A percentile compares a stretch with the other conserved stretches of the same genome.
These are phyloP conservation scores for Carcharodon carcharias DNA, from an alignment of 2,797 vertebrate species.

Conservation along the genomic window DNA sequence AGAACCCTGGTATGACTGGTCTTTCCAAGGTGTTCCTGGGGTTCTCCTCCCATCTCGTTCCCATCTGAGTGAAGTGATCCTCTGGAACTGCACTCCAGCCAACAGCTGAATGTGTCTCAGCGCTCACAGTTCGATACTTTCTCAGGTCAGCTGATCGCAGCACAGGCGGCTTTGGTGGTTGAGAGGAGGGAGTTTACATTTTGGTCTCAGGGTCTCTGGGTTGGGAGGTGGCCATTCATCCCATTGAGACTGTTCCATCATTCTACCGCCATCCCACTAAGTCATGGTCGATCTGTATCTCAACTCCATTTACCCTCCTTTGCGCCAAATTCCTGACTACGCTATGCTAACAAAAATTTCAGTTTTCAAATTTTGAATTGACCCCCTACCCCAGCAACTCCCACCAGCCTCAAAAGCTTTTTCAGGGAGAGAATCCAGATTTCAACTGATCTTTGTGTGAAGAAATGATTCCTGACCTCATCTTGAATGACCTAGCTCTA, in stretches of 20 bases:
- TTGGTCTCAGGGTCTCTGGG: background rate
- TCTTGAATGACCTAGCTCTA: too few species aligned
- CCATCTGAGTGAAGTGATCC: background rate
- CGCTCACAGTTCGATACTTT: background rate
- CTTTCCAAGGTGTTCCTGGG: background rate
- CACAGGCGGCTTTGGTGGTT: background rate
- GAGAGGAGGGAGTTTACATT: background rate
- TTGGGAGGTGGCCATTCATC: background rate
- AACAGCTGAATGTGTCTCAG: background rate
- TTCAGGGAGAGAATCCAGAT: too few species aligned
- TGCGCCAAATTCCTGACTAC: too few species aligned
- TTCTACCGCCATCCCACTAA: background rate
- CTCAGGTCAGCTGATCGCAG: background rate
- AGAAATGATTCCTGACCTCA: too few species aligned
- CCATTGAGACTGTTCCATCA: background rate
- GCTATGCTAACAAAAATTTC: too few species aligned
- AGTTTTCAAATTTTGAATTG: too few species aligned
- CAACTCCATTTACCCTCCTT: background rate
- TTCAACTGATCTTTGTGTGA: too few species aligned
- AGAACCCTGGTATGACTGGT: background rate
- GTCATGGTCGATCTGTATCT: background rate
- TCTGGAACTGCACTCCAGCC: background rate
- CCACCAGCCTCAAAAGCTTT: too few species aligned
- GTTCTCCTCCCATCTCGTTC: background rate
- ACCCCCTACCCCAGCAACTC: too few species aligned